Evolutionary conservation across 2,888 invertebrate species (phyloP).

Genomic region (Plagiodera versicolora): DNA sequence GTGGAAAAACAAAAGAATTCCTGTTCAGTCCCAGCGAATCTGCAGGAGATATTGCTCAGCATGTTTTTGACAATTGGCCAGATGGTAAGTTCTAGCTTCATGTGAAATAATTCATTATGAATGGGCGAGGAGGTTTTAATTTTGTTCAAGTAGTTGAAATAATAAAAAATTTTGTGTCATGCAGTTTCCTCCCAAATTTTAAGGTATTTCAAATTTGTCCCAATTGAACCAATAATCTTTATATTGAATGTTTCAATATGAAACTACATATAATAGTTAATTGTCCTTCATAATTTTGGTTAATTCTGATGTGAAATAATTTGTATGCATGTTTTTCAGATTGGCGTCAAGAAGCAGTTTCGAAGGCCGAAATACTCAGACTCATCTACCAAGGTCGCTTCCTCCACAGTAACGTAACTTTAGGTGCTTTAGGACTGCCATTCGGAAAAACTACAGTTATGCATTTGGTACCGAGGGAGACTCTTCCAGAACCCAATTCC

Average conservation of each 20-base stretch:
- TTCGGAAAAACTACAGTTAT: constrained; percentile 98
- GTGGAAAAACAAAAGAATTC: constrained; percentile 99
- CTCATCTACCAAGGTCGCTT: constrained; percentile 99
- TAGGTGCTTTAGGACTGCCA: constrained; percentile 95
- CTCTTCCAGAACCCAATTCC: constrained; percentile 98
- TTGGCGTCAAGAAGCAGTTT: constrained; percentile 94
- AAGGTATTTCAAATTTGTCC: no score
- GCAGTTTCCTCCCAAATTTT: no score
- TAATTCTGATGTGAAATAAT: no score
- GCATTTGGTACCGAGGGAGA: constrained; percentile 99
- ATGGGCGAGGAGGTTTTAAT: no score
- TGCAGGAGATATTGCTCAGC: constrained; percentile 97
- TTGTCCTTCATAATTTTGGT: no score
- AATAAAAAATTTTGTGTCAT: no score
- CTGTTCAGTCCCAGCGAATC: constrained; percentile 95
- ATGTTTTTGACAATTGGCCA: constrained; percentile 99
- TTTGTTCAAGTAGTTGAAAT: no score
- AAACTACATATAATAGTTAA: no score
- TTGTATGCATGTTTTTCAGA: constrained; percentile 71
- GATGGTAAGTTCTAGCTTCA: constrained; percentile 70
- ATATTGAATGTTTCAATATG: no score
- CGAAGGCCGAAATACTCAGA: constrained; percentile 95
- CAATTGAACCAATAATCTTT: no score
- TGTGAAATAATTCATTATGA: not conserved
- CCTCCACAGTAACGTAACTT: constrained; percentile 98